phyloP scores from a whole-genome alignment of 2,888 invertebrate genomes.

The Sepioteuthis lessoniana region DNA sequence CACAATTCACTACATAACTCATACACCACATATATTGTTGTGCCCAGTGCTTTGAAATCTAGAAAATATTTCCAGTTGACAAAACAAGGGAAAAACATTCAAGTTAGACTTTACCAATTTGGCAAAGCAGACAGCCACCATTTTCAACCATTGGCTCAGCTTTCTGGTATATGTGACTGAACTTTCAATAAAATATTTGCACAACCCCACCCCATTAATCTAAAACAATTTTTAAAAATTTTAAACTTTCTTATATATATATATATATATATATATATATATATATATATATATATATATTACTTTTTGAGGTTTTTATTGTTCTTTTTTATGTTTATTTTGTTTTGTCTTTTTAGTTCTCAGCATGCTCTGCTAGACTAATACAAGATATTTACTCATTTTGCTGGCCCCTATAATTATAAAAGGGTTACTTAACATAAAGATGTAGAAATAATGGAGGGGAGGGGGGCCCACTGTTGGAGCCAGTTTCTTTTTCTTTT shows the following conservation, averaged over 20 bases:
- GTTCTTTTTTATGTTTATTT: neutral
- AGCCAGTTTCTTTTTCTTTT: neutral
- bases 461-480: neutral
- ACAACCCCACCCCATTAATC: constrained; percentile 4
- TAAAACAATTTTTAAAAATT: neutral
- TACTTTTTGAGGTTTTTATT: neutral
- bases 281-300: too few species aligned
- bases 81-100: constrained; percentile 33
- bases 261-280: neutral
- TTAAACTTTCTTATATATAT: neutral
- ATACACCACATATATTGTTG: constrained; percentile 33
- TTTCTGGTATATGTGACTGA: neutral
- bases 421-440: constrained; percentile 42
- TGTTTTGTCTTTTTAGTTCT: neutral
- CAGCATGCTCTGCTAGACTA: constrained; percentile 40
- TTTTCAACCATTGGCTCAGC: neutral
- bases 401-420: constrained; percentile 35
- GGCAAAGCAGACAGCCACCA: neutral
- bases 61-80: constrained; percentile 1
- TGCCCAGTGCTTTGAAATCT: constrained; percentile 11
- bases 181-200: neutral
- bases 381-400: constrained; percentile 44
- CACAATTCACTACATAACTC: constrained; percentile 4
- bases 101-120: neutral
- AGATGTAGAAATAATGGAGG: neutral